A percentile compares a stretch with the other conserved stretches of the same genome.
phyloP scores from a whole-genome alignment of 2,888 invertebrate genomes.

The Phaonia tiefii region DNA sequence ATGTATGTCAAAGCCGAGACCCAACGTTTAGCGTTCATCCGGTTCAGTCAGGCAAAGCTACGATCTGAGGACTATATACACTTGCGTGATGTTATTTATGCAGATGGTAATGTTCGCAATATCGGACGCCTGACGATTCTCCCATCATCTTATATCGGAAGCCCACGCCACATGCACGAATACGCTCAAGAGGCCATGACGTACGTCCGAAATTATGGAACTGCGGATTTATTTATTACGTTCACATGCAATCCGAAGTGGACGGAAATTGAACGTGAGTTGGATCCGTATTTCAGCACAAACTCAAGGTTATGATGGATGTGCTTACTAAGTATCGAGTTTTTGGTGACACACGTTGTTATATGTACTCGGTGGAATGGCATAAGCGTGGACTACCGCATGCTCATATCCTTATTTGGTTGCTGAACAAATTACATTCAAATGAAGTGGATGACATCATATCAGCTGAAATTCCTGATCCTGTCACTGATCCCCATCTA shows the following conservation, averaged over 20 bases:
- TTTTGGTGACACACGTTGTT: conserved; percentile 3
- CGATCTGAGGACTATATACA: conserved; percentile 57
- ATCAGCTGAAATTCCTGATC: conserved; percentile 37
- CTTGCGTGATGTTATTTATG: conserved; percentile 49
- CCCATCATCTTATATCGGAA: conserved; percentile 61
- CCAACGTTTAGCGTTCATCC: conserved; percentile 49
- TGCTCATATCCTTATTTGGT: conserved; percentile 70
- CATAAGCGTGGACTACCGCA: conserved; percentile 51
- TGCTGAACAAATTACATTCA: conserved; percentile 41
- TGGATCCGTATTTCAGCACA: conserved; percentile 65
- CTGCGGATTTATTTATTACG: conserved; percentile 4
- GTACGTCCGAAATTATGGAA: conserved; percentile 58
- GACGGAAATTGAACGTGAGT: conserved; percentile 61
- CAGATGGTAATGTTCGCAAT: conserved; percentile 21
- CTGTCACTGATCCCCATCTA: neutral
- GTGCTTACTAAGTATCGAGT: conserved; percentile 22
- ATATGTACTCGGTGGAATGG: conserved; percentile 19
- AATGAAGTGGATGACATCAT: conserved; percentile 64
- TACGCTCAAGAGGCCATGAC: conserved; percentile 63
- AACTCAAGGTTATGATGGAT: conserved; percentile 55
- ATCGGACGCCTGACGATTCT: conserved; percentile 54
- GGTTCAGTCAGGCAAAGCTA: too few species aligned
- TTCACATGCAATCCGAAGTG: conserved; percentile 57
- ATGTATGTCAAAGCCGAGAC: conserved; percentile 52
- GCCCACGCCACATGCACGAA: conserved; percentile 67